Percentiles rank a stretch among this genome's conserved stretches.
phyloP scores from a whole-genome alignment of 2,888 invertebrate genomes.

The Cephus pulcher region DNA sequence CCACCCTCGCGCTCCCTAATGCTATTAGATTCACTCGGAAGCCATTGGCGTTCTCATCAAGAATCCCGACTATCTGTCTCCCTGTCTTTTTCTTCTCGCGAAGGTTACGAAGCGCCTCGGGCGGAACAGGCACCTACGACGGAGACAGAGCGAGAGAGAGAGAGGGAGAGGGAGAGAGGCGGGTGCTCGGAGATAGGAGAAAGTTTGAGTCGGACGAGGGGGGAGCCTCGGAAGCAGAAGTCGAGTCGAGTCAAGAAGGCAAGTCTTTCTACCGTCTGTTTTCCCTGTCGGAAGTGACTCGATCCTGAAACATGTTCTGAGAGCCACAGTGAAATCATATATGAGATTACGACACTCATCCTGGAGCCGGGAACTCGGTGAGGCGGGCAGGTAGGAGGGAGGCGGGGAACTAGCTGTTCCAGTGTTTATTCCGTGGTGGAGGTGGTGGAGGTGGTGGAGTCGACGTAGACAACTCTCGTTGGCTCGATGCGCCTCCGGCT shows the following conservation, averaged over 20 bases:
- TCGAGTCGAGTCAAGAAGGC: background rate
- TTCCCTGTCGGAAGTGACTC: constrained; percentile 3
- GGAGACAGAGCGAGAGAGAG: too few species aligned
- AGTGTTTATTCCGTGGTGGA: too few species aligned
- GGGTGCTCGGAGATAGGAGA: background rate
- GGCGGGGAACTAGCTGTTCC: background rate
- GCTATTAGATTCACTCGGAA: too few species aligned
- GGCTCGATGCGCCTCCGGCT: too few species aligned
- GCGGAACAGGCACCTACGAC: too few species aligned
- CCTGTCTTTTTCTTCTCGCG: too few species aligned
- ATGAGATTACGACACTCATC: background rate
- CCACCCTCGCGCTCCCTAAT: too few species aligned
- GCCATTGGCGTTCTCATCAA: too few species aligned
- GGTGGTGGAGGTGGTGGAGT: background rate
- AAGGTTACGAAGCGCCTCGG: too few species aligned
- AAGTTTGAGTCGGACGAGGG: background rate
- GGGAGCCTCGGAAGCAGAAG: background rate
- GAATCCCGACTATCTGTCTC: too few species aligned
- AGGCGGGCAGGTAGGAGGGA: background rate
- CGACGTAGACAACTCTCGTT: background rate
- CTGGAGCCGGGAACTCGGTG: background rate
- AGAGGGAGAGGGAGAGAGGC: too few species aligned
- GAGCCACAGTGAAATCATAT: background rate
- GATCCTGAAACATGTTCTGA: background rate
- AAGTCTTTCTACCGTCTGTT: background rate